These are phyloP conservation scores for Ophioderma brevispina DNA, from an alignment of 35 echinoderm and acorn worm species.

Conservation along the genomic window DNA sequence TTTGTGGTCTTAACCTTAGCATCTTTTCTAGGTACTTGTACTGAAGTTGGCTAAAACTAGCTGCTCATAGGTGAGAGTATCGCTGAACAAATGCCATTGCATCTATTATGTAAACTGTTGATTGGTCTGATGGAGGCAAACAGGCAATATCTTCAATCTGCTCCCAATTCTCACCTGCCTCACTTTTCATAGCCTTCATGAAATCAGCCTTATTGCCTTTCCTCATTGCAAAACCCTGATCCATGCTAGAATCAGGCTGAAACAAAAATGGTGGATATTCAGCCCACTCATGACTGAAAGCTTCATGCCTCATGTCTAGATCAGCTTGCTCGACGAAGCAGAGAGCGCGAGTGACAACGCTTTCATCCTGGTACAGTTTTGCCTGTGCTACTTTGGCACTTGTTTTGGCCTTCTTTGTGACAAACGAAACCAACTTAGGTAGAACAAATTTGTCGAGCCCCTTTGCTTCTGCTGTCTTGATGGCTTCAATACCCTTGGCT, in stretches of 20 bases:
- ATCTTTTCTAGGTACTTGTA: not conserved
- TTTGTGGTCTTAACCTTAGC: not conserved
- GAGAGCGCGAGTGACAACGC: not conserved
- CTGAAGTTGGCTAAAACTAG: not conserved
- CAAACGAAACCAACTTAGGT: not conserved
- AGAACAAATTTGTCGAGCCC: not conserved
- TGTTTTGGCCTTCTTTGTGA: not conserved
- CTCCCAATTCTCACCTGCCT: too few relatives aligned
- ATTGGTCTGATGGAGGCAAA: not conserved
- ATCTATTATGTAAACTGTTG: not conserved
- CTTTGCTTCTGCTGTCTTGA: not conserved
- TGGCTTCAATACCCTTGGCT: not conserved
- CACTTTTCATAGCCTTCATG: too few relatives aligned
- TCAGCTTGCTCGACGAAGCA: constrained; percentile 8
- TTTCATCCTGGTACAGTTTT: not conserved
- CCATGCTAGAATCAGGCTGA: not conserved
- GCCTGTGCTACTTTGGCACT: not conserved
- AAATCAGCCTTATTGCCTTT: not conserved
- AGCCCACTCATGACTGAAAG: constrained; percentile 4
- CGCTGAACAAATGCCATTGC: not conserved
- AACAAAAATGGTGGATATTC: not conserved
- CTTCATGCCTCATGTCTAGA: not conserved
- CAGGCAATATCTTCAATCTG: not conserved
- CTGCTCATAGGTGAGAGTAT: not conserved
- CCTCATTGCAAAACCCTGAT: not conserved